Base-by-base conservation (phyloP, 2,888 invertebrate genomes). In the Drepanosiphum platanoidis region DNA sequence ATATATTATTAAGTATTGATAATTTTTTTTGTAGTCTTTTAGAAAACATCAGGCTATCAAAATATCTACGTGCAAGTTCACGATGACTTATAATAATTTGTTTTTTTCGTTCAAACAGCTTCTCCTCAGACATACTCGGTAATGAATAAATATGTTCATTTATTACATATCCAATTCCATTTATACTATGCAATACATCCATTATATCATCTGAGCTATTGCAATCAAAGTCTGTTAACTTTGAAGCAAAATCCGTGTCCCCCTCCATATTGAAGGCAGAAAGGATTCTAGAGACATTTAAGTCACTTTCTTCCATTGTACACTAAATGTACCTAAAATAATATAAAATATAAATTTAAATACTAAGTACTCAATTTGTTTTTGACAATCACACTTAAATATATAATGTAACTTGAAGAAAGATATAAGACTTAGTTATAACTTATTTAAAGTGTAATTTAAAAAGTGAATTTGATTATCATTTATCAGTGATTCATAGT, bases 161-260 rank as follows among this genome's bases (percentile, higher is more conserved):
- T 68, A 84, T 84, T 70, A 77, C 84, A 77, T 77, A 84, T 68
- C 84, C 84, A 70, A 84, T 77, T 84, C 84, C 84, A 84, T 84
- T 84, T 52, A 84, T 77, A 70, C 68, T 68, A 39, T 75, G 66
- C 32, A 84, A 84, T 52, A 70, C 30, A n/a, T 84, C 77, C 58
- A 84, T 84, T 32, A 84, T 11, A 70, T 84, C 84, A 39, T 84
- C 84, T n/a, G 46, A 30, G 58, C 22, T 52, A 75, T 30, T 75
- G 8, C 3, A 68, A 5, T 77, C 77, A 68, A 70, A 84, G 52
- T 70, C 77, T 2, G 27, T 2, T 5, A 84, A 58, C 39, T 77
- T 84, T 77, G 84, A 68, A 58, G 36, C 27, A 58, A 84, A 77
- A 68, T 84, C 84, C 13, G 77, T n/a, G 32, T 77, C 75, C 3